Evolutionary conservation across 2,113 vertebrate genomes (phyloP).

Genomic region (Mus musculus): DNA sequence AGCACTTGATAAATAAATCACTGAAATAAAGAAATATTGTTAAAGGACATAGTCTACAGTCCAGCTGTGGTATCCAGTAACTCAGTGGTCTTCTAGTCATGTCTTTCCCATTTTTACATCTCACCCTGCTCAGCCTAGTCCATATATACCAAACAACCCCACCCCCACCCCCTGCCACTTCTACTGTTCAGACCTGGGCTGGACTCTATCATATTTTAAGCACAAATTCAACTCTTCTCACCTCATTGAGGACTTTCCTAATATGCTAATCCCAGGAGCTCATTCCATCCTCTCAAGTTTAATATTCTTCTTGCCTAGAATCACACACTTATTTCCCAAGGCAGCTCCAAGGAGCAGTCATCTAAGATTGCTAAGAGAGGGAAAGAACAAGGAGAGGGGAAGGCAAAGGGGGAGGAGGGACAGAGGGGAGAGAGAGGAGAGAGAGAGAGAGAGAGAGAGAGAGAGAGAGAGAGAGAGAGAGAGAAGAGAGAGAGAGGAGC

Average conservation of each 20-base stretch:
- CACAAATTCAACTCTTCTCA: not conserved
- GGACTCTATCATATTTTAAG: not conserved
- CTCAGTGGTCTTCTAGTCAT: not conserved
- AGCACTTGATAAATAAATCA: not conserved
- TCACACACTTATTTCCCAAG: not conserved
- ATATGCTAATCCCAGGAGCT: not conserved
- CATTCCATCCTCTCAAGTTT: not conserved
- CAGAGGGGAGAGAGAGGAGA: no score
- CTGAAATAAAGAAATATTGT: not conserved
- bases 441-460: no score
- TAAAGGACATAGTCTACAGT: not conserved
- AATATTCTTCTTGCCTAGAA: not conserved
- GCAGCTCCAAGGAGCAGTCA: not conserved
- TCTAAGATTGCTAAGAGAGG: not conserved
- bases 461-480: no score
- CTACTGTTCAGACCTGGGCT: not conserved
- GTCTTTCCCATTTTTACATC: not conserved
- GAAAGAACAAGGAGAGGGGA: no score
- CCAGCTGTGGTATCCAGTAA: not conserved
- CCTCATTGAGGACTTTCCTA: not conserved
- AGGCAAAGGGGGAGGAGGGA: not conserved
- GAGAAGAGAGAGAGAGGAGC: no score
- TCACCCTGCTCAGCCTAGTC: not conserved
- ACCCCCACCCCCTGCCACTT: no score
- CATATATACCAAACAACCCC: not conserved